A percentile compares a stretch with the other conserved stretches of the same genome.
These are phyloP conservation scores for Matsumyia berberina DNA, from an alignment of 2,888 invertebrate species.

Conservation along the genomic window DNA sequence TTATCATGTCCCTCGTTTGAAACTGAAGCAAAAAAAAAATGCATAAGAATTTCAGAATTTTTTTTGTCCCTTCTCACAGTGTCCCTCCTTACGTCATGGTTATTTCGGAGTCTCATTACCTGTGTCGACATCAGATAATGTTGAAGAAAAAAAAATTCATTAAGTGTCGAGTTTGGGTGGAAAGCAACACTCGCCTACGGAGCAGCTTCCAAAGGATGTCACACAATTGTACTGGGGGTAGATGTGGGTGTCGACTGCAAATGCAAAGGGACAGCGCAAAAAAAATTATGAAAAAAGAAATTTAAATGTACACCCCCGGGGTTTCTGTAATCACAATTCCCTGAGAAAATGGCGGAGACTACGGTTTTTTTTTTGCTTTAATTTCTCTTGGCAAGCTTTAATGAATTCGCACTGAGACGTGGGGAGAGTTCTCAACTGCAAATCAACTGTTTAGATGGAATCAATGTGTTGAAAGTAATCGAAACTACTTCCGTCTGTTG, in stretches of 20 bases:
- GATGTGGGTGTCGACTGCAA: background rate
- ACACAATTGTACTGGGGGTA: background rate
- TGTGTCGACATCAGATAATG: constrained; percentile 22
- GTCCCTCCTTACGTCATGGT: constrained; percentile 18
- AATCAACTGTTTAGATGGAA: too few relatives aligned
- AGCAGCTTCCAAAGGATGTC: background rate
- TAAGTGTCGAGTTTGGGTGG: constrained; percentile 11
- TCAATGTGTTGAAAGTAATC: constrained; percentile 6
- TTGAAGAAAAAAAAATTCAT: constrained; percentile 4
- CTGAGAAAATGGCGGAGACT: too few relatives aligned
- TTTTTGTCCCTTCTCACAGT: constrained; percentile 1
- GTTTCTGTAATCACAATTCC: too few relatives aligned
- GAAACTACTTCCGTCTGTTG: background rate
- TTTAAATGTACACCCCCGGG: background rate
- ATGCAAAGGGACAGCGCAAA: background rate
- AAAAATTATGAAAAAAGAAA: too few relatives aligned
- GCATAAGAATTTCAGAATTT: too few relatives aligned
- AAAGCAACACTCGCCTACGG: background rate
- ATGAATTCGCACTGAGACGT: too few relatives aligned
- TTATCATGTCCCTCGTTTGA: constrained; percentile 41
- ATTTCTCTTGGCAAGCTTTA: too few relatives aligned
- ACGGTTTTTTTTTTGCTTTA: too few relatives aligned
- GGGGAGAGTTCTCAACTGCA: too few relatives aligned
- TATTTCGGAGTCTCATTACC: constrained; percentile 43
- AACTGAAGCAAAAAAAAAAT: constrained; percentile 16